Conservation (phyloP, 2,888 invertebrate genomes). For the Dorcus hopei region DNA sequence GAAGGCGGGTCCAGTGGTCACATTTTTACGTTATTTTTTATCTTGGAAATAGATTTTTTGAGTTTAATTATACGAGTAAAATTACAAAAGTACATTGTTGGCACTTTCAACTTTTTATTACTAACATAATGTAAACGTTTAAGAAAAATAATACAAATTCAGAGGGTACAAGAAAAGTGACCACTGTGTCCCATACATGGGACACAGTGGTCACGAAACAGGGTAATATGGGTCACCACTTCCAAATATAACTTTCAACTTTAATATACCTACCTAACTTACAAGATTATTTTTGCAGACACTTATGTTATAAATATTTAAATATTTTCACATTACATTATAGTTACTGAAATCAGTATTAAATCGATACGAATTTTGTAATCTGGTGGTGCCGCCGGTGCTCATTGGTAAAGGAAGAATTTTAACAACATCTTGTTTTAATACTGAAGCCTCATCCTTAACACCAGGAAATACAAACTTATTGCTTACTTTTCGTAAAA, state of each 20-base stretch:
- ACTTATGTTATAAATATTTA: background rate
- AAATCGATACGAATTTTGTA: background rate
- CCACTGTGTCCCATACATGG: background rate
- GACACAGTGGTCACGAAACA: background rate
- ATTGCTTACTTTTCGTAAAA: constrained; percentile 6
- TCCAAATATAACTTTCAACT: background rate
- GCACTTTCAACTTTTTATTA: background rate
- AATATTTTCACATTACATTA: too few relatives aligned
- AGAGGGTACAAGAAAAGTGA: background rate
- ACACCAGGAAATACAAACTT: constrained; percentile 9
- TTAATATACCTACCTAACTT: background rate
- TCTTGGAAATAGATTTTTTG: background rate
- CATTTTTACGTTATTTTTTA: background rate
- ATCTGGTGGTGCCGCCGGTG: background rate
- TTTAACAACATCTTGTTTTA: constrained; percentile 4
- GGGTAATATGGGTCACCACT: background rate
- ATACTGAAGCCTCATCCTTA: constrained; percentile 6
- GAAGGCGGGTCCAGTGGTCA: too few relatives aligned
- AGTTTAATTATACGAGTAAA: background rate
- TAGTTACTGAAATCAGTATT: too few relatives aligned
- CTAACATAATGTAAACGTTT: background rate
- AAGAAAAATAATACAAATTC: background rate
- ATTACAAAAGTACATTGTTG: too few relatives aligned
- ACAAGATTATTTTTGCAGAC: background rate
- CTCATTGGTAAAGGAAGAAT: constrained; percentile 4